Evolutionary conservation across 2,113 vertebrate species (phyloP).

Genomic region (Phrynocephalus versicolor): DNA sequence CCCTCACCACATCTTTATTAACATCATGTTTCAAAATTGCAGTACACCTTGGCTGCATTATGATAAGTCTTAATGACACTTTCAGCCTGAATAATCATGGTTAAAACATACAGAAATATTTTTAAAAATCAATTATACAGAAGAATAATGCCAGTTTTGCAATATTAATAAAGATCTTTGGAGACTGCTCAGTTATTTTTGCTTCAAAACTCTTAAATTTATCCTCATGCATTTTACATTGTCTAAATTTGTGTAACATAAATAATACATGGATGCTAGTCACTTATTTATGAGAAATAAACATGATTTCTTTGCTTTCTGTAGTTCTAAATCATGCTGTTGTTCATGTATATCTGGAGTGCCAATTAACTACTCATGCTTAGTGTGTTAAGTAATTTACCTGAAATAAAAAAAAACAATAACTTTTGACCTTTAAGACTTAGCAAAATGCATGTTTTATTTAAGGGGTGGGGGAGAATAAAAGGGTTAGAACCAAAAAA

Average conservation of each 20-base stretch:
- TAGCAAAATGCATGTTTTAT: slow-evolving; percentile 37
- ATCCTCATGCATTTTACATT: slow-evolving; percentile 77
- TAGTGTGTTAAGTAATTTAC: slow-evolving; percentile 48
- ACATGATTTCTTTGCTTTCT: slow-evolving; percentile 66
- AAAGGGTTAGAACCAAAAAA: neutral
- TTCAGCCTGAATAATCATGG: slow-evolving; percentile 53
- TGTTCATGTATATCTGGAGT: slow-evolving; percentile 60
- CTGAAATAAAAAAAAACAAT: slow-evolving; percentile 14
- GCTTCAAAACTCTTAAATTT: slow-evolving; percentile 75
- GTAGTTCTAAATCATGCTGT: slow-evolving; percentile 55
- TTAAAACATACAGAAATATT: slow-evolving; percentile 65
- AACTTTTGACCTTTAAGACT: slow-evolving; percentile 25
- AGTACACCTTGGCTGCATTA: neutral
- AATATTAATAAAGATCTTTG: slow-evolving; percentile 75
- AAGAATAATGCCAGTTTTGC: slow-evolving; percentile 68
- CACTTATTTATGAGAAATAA: slow-evolving; percentile 75
- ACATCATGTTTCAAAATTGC: slow-evolving; percentile 5
- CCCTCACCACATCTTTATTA: neutral
- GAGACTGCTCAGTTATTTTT: slow-evolving; percentile 75
- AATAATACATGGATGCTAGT: slow-evolving; percentile 73
- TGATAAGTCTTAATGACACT: slow-evolving; percentile 36
- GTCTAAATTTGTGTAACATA: slow-evolving; percentile 75
- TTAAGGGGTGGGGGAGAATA: slow-evolving; percentile 34
- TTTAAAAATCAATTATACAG: slow-evolving; percentile 73
- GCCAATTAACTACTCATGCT: slow-evolving; percentile 53